These are phyloP conservation scores for Sthenelais limicola DNA, from an alignment of 2,888 invertebrate genomes.

Conservation along the genomic window DNA sequence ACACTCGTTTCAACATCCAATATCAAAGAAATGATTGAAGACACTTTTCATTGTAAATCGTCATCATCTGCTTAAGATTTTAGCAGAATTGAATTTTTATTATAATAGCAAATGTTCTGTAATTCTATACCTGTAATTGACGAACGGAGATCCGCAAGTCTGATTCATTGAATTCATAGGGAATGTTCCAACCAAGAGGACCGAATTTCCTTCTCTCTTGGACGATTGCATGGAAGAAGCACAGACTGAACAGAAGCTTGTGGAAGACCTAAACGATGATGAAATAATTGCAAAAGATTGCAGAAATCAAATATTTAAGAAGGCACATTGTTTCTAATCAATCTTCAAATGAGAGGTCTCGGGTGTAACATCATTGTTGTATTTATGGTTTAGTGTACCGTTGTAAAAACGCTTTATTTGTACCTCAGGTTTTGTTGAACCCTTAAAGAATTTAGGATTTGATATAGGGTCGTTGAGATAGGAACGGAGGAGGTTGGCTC, in stretches of 20 bases:
- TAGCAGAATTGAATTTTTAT: background rate
- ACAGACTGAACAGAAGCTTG: slow-evolving; percentile 72
- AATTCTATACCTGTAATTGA: slow-evolving; percentile 70
- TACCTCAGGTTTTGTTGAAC: slow-evolving; percentile 73
- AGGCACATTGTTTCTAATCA: no score
- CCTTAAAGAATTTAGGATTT: slow-evolving; percentile 82
- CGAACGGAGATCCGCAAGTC: slow-evolving; percentile 72
- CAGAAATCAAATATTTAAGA: no score
- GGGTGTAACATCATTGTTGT: no score
- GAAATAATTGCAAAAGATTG: background rate
- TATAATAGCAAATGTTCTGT: background rate
- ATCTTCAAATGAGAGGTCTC: no score
- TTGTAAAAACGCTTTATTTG: slow-evolving; percentile 16
- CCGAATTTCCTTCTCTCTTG: slow-evolving; percentile 73
- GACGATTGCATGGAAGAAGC: slow-evolving; percentile 73
- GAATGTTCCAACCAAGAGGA: slow-evolving; percentile 73
- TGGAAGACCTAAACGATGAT: slow-evolving; percentile 78
- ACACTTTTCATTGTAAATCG: background rate
- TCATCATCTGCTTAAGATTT: background rate
- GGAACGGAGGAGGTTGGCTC: slow-evolving; percentile 72
- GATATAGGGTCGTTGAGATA: slow-evolving; percentile 73
- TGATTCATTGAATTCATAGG: slow-evolving; percentile 73
- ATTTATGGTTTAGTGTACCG: no score
- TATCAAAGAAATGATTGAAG: background rate
- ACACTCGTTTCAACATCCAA: no score